phyloP scores from a whole-genome alignment of 2,797 vertebrate species.

The Decapterus maruadsi region DNA sequence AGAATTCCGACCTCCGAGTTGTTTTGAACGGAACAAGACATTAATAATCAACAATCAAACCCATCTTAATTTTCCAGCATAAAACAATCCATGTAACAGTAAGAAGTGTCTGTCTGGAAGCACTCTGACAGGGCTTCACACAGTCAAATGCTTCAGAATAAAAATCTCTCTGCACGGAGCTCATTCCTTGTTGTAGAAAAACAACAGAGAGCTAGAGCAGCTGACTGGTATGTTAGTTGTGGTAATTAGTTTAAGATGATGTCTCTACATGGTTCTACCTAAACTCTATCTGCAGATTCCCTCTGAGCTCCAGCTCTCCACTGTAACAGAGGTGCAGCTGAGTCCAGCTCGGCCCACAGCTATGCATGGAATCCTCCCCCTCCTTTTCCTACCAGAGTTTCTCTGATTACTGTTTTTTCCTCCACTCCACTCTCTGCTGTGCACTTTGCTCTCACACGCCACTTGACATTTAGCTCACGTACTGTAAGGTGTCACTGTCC shows the following conservation, averaged over 20 bases:
- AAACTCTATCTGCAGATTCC: conserved; percentile 21
- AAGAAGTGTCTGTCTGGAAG: background rate
- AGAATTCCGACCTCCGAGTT: too few relatives aligned
- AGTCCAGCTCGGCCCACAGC: conserved; percentile 58
- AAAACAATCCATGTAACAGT: too few relatives aligned
- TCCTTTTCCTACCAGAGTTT: conserved; percentile 44
- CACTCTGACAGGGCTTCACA: background rate
- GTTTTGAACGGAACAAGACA: too few relatives aligned
- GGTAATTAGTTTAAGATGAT: background rate
- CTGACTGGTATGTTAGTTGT: background rate
- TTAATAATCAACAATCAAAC: too few relatives aligned
- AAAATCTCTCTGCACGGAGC: background rate
- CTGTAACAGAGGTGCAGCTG: conserved; percentile 30
- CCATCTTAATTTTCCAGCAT: too few relatives aligned
- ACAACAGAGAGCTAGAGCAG: background rate
- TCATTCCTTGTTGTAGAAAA: background rate
- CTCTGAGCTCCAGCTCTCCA: conserved; percentile 14
- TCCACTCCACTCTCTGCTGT: conserved; percentile 17
- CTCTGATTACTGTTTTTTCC: conserved; percentile 55
- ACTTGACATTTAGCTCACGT: conserved; percentile 16
- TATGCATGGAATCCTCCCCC: conserved; percentile 71
- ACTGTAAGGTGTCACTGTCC: conserved; percentile 5
- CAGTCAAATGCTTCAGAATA: background rate
- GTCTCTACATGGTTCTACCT: conserved; percentile 20
- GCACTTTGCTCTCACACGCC: background rate